A percentile compares a stretch with the other conserved stretches of the same genome.
These are phyloP conservation scores for Neodiprion pinetum DNA, from an alignment of 1,140 invertebrate species.

Conservation along the genomic window DNA sequence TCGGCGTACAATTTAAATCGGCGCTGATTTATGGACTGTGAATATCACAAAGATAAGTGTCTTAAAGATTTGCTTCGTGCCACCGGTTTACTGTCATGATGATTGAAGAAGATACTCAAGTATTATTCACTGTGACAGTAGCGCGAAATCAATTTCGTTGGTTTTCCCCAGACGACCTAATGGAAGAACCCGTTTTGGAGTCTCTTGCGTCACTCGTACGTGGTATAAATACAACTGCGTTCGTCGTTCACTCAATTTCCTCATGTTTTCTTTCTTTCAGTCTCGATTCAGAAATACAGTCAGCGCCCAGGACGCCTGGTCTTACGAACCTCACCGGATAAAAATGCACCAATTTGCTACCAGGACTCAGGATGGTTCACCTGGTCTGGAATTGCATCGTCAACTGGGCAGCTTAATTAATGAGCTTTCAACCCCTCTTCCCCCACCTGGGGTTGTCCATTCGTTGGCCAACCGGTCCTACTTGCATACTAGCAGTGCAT, in stretches of 20 bases:
- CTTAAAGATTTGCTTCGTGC: too few species aligned
- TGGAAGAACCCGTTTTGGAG: too few species aligned
- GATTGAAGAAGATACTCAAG: too few species aligned
- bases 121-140: too few species aligned
- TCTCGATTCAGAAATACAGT: background rate
- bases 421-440: background rate
- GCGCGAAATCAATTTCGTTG: too few species aligned
- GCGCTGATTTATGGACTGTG: too few species aligned
- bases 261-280: background rate
- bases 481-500: slow-evolving; percentile 9
- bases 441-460: background rate
- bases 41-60: too few species aligned
- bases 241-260: background rate
- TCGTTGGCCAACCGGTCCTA: background rate
- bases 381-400: slow-evolving; percentile 10
- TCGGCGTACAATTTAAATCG: too few species aligned
- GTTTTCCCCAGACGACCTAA: too few species aligned
- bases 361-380: background rate
- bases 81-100: too few species aligned
- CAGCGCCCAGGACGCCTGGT: background rate
- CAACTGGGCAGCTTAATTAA: slow-evolving; percentile 3
- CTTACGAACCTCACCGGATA: background rate
- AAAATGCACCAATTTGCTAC: background rate
- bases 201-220: too few species aligned
- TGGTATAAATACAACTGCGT: background rate